Percentiles rank a stretch among this genome's conserved stretches.
Conservation (phyloP, 2,113 vertebrate genomes). For the Morone chrysops region DNA sequence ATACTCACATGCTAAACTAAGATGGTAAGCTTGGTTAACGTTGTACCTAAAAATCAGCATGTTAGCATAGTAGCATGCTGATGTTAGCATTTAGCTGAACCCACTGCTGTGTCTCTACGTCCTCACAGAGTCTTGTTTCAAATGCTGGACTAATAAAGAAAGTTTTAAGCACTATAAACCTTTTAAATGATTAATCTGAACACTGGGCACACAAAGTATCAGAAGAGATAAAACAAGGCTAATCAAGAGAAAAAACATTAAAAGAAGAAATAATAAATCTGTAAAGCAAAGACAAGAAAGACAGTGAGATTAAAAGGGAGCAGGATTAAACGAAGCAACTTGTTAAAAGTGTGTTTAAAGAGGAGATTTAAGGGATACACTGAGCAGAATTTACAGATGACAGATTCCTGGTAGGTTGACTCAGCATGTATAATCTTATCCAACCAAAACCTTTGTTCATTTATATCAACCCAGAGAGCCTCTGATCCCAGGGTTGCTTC, state of each 20-base stretch:
- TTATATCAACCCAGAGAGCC: background rate
- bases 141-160: background rate
- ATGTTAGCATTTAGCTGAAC: background rate
- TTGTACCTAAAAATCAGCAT: background rate
- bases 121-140: background rate
- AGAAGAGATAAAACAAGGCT: background rate
- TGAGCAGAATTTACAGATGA: background rate
- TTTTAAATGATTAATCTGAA: background rate
- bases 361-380: background rate
- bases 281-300: background rate
- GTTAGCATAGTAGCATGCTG: too few species aligned
- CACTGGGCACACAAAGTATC: background rate
- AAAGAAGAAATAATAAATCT: constrained; percentile 3
- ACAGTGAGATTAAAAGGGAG: background rate
- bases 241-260: background rate
- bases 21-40: background rate
- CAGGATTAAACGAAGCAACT: background rate
- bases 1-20: background rate
- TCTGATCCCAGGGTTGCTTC: background rate
- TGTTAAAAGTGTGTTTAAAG: background rate
- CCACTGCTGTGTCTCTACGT: background rate
- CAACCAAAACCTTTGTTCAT: background rate
- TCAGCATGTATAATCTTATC: background rate
- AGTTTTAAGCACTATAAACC: background rate
- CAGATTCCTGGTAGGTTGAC: background rate